Percentiles rank a stretch among this genome's conserved stretches.
phyloP scores from a whole-genome alignment of 2,797 vertebrate species.

The Erethizon dorsatum region DNA sequence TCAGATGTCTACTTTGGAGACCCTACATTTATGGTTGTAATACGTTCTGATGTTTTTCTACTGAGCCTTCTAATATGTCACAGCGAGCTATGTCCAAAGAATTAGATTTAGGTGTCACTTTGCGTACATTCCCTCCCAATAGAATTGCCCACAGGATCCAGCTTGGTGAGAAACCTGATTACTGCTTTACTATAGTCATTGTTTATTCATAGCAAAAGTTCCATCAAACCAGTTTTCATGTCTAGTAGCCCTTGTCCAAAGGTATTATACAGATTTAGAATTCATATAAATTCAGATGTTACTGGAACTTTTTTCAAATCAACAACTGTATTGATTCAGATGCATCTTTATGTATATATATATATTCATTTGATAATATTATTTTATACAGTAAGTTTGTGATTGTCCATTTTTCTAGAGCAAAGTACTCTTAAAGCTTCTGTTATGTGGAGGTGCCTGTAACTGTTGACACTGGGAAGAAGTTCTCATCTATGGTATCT shows the following conservation, averaged over 20 bases:
- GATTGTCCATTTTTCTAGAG: neutral
- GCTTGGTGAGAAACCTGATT: neutral
- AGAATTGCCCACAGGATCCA: neutral
- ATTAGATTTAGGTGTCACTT: neutral
- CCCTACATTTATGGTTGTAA: neutral
- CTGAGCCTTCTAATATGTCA: neutral
- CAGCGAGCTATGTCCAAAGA: neutral
- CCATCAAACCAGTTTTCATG: neutral
- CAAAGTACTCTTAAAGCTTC: neutral
- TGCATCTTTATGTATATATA: neutral
- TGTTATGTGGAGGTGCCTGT: neutral
- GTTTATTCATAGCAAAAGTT: neutral
- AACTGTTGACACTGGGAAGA: neutral
- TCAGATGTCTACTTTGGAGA: neutral
- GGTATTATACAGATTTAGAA: neutral
- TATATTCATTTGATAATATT: neutral
- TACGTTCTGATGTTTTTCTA: neutral
- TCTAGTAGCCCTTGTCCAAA: accelerated
- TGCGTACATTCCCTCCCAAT: neutral
- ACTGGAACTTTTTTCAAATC: neutral
- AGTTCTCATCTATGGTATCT: too few species aligned
- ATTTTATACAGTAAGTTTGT: neutral
- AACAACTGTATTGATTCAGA: neutral
- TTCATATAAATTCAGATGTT: neutral
- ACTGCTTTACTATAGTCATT: neutral